These are phyloP conservation scores for Brienomyrus longianalis DNA, from an alignment of 2,113 vertebrate species.

Conservation along the genomic window DNA sequence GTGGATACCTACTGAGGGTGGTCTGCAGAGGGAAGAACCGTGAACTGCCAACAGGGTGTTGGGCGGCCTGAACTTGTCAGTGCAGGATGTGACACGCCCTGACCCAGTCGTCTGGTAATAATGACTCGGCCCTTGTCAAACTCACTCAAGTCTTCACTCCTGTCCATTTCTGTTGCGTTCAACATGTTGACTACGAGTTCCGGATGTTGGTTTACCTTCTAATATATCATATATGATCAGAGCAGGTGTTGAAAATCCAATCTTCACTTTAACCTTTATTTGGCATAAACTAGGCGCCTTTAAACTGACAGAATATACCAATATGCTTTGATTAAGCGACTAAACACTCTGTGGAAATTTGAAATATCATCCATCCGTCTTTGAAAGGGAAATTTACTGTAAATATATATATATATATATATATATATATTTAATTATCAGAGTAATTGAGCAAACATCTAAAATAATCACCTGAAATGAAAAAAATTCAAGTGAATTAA, in stretches of 20 bases:
- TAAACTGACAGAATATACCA: neutral
- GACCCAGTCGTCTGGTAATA: neutral
- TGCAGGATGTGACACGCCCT: neutral
- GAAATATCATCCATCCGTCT: neutral
- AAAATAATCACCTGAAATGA: neutral
- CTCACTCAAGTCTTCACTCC: neutral
- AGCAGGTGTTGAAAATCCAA: neutral
- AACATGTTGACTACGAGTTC: neutral
- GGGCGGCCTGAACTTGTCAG: neutral
- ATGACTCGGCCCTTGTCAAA: neutral
- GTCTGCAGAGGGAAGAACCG: neutral
- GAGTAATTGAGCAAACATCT: neutral
- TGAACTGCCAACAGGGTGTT: neutral
- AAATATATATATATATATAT: neutral
- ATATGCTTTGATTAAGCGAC: neutral
- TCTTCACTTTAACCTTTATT: neutral
- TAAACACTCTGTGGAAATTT: neutral
- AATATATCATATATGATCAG: neutral
- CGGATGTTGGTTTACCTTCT: neutral
- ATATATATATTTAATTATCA: neutral
- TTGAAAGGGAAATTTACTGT: neutral
- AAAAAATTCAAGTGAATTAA: neutral
- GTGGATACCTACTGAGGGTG: neutral
- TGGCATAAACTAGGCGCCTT: neutral
- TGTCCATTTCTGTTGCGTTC: neutral